A percentile compares a stretch with the other conserved stretches of the same genome.
phyloP scores from a whole-genome alignment of 2,888 invertebrate genomes.

The Schizotus pectinicornis region DNA sequence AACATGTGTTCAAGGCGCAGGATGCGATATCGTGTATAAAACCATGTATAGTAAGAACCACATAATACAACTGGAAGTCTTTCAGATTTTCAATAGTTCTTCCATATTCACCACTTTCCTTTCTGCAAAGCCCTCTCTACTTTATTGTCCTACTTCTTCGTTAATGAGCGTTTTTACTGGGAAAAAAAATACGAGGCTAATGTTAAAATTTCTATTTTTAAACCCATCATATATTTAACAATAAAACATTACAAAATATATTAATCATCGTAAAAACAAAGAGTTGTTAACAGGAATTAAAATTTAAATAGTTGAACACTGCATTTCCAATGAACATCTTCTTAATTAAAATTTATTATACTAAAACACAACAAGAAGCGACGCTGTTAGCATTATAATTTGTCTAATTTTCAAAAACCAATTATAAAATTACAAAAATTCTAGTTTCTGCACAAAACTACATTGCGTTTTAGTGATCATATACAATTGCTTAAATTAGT shows the following conservation, averaged over 20 bases:
- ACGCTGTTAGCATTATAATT: constrained; percentile 24
- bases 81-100: not conserved
- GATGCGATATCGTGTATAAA: too few relatives aligned
- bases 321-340: constrained; percentile 31
- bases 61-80: too few relatives aligned
- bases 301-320: constrained; percentile 42
- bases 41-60: too few relatives aligned
- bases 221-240: constrained; percentile 53
- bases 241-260: constrained; percentile 53
- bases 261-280: constrained; percentile 45
- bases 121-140: too few relatives aligned
- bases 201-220: constrained; percentile 37
- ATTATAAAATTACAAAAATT: constrained; percentile 47
- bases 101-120: too few relatives aligned
- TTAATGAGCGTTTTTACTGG: too few relatives aligned
- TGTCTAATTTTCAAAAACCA: constrained; percentile 40
- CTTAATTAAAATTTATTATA: constrained; percentile 10
- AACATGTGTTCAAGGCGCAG: too few relatives aligned
- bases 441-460: constrained; percentile 45
- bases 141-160: too few relatives aligned
- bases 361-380: constrained; percentile 26
- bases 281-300: constrained; percentile 46
- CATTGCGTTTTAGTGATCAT: constrained; percentile 42
- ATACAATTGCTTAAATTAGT: constrained; percentile 43
- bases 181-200: too few relatives aligned